phyloP scores from a whole-genome alignment of 2,888 invertebrate genomes.

The Tipula helvola region DNA sequence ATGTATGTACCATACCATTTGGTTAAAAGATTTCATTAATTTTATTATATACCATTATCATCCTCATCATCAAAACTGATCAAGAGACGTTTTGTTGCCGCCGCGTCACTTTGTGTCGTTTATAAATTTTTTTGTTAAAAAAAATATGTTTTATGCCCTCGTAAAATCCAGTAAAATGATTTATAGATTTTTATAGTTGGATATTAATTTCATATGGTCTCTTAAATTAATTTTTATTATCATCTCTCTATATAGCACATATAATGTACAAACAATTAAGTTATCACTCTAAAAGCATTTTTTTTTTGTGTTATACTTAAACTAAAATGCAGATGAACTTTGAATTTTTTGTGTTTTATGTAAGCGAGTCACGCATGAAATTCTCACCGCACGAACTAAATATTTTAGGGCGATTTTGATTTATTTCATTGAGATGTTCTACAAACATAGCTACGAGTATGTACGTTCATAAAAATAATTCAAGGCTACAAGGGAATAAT shows the following conservation, averaged over 20 bases:
- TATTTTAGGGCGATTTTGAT: not conserved
- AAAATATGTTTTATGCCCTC: not conserved
- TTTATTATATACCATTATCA: not conserved
- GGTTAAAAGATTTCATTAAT: slow-evolving; percentile 4
- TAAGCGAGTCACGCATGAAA: not conserved
- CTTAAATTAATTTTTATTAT: not conserved
- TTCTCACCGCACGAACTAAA: not conserved
- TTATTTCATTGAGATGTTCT: not conserved
- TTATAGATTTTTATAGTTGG: not conserved
- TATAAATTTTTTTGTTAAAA: not conserved
- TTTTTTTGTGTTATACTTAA: not conserved
- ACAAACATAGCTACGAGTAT: not conserved
- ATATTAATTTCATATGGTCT: not conserved
- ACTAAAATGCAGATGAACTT: not conserved
- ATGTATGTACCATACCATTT: not conserved
- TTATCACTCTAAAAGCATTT: not conserved
- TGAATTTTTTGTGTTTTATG: not conserved
- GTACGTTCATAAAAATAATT: not conserved
- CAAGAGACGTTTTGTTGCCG: not conserved
- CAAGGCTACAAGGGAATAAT: not conserved
- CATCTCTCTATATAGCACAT: not conserved
- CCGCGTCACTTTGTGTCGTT: not conserved
- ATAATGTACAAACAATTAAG: not conserved
- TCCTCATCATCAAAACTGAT: not conserved
- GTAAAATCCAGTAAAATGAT: not conserved